A percentile compares a stretch with the other conserved stretches of the same genome.
Evolutionary conservation across 2,113 vertebrate species (phyloP).

Genomic region (Xenopus borealis): DNA sequence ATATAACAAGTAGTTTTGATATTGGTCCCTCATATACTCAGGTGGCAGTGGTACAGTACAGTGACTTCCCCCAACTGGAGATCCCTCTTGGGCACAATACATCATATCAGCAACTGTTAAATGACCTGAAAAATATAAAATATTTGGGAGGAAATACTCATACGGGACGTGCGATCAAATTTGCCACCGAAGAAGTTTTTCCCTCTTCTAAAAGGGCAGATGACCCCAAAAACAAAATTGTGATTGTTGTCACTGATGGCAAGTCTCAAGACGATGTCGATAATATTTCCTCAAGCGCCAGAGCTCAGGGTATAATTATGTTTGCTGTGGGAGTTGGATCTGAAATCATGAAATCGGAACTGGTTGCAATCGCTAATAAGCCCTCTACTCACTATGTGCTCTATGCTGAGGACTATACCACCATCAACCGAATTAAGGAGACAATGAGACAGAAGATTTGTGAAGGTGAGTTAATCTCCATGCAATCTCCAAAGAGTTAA

Average conservation of each 20-base stretch:
- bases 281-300: conserved; percentile 65
- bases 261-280: conserved; percentile 76
- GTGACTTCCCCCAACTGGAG: conserved; percentile 71
- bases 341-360: conserved; percentile 71
- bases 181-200: conserved; percentile 71
- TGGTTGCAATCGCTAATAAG: conserved; percentile 70
- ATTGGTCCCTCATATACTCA: conserved; percentile 67
- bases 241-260: conserved; percentile 74
- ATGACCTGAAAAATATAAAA: conserved; percentile 60
- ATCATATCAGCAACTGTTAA: conserved; percentile 58
- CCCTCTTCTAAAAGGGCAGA: conserved; percentile 57
- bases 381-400: conserved; percentile 67
- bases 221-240: conserved; percentile 68
- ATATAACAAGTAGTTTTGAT: conserved; percentile 73
- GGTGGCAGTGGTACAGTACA: conserved; percentile 74
- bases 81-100: conserved; percentile 66
- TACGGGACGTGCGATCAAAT: conserved; percentile 74
- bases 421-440: conserved; percentile 67
- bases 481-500: too few relatives aligned
- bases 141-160: conserved; percentile 77
- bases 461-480: conserved; percentile 59
- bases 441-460: conserved; percentile 74
- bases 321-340: conserved; percentile 73
- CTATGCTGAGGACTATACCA: conserved; percentile 71
- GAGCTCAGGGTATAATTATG: conserved; percentile 61